Conservation (phyloP, 2,113 vertebrate genomes). For the Sclerurus mexicanus region DNA sequence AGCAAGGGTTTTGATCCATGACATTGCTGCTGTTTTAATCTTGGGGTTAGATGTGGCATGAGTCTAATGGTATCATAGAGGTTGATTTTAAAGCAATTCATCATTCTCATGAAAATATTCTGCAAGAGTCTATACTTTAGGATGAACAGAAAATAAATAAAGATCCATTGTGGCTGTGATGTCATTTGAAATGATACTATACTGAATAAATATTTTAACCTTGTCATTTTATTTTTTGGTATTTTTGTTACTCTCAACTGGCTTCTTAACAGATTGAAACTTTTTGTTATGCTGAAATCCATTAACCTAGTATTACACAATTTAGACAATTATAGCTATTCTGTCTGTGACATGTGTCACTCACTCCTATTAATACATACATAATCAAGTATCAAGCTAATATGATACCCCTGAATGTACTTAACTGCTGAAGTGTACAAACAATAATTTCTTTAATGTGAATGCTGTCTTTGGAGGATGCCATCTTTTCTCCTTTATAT, state of each 20-base stretch:
- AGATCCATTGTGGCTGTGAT: not conserved
- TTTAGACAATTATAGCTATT: not conserved
- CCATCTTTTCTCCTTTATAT: not conserved
- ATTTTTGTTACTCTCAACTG: not conserved
- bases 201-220: not conserved
- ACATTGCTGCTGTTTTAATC: not conserved
- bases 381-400: not conserved
- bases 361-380: not conserved
- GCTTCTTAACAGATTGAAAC: not conserved
- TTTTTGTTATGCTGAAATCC: not conserved
- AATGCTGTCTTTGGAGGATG: not conserved
- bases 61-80: not conserved
- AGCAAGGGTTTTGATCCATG: not conserved
- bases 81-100: conserved; percentile 1
- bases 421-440: not conserved
- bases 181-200: not conserved
- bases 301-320: not conserved
- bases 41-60: not conserved
- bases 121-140: not conserved
- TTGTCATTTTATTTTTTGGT: not conserved
- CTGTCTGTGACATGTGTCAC: not conserved
- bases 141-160: not conserved
- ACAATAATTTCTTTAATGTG: not conserved
- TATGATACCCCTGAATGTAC: not conserved
- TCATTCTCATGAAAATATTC: not conserved